Base-by-base conservation (phyloP, 2,888 invertebrate genomes). In the Spatulosminthurus flaviceps region DNA sequence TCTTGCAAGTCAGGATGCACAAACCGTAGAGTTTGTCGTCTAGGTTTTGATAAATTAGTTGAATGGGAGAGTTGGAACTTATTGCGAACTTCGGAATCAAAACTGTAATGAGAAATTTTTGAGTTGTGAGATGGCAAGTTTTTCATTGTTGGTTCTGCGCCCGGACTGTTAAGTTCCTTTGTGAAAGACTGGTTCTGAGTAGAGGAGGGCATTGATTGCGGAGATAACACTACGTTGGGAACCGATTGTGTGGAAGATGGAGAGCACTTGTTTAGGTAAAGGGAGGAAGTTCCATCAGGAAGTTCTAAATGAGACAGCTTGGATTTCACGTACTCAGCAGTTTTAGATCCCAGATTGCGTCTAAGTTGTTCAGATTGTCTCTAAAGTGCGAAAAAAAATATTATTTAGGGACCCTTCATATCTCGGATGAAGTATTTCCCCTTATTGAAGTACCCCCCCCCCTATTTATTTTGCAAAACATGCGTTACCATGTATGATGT, bases 291-390 rank as follows among this genome's bases (percentile, higher is more conserved):
- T 67, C 69, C 76, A 67, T 76, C 29, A 4, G 66, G 76, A 4
- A 69, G 43, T 0, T 76, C 76, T 5, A 76, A 43, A 67, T 43
- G 76, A 19, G 76, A 43, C 1, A 76, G 28, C 22, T 67, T 76
- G n/a, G 67, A 41, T 24, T 28, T 22, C 19, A 76, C 67, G 11
- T 76, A 76, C 24, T 76, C 76, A 2, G 43, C 41, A 4, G 51
- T 29, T 28, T 28, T 67, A 19, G 76, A 9, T 0, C 76, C 76
- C 43, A 76, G 66, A 19, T 28, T 41, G 13, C 19, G 42, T 28
- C 13, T 67, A 1, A 76, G 28, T 5, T 76, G 19, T 19, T 24
- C 21, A 5, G 76, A 24, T 22, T 67, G 66, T 22, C 43, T 69
- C 76, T 76, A 21, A 1, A 61, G 22, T 61, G 29, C 28, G 1